Evolutionary conservation across 2,797 vertebrate genomes (phyloP).

Genomic region (Myotis daubentonii): DNA sequence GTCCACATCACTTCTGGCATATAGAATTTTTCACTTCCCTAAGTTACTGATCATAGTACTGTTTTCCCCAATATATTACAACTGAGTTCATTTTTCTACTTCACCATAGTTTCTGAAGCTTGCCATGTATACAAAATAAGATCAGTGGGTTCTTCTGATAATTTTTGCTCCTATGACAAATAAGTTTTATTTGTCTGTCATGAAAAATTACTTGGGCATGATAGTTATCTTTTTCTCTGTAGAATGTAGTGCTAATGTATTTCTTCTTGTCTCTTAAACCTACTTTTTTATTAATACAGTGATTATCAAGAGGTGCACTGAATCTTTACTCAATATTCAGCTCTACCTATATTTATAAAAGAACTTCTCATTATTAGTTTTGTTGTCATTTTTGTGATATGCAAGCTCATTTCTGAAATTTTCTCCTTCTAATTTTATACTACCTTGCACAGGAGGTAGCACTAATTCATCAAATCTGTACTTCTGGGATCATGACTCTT

Average conservation of each 20-base stretch:
- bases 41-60: neutral
- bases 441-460: neutral
- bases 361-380: neutral
- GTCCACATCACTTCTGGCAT: neutral
- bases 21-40: neutral
- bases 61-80: neutral
- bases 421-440: neutral
- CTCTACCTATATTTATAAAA: neutral
- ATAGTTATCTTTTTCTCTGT: neutral
- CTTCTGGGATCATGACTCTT: neutral
- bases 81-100: neutral
- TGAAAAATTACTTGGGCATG: neutral
- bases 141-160: neutral
- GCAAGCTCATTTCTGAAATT: neutral
- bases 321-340: neutral
- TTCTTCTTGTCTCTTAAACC: neutral
- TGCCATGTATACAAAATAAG: neutral
- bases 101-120: constrained; percentile 13
- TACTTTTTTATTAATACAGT: neutral
- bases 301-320: neutral
- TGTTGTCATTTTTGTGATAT: neutral
- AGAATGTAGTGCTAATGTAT: neutral
- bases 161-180: neutral
- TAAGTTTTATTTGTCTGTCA: neutral
- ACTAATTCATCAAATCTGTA: neutral